These are phyloP conservation scores for Macquaria australasica DNA, from an alignment of 2,113 vertebrate species.

Conservation along the genomic window DNA sequence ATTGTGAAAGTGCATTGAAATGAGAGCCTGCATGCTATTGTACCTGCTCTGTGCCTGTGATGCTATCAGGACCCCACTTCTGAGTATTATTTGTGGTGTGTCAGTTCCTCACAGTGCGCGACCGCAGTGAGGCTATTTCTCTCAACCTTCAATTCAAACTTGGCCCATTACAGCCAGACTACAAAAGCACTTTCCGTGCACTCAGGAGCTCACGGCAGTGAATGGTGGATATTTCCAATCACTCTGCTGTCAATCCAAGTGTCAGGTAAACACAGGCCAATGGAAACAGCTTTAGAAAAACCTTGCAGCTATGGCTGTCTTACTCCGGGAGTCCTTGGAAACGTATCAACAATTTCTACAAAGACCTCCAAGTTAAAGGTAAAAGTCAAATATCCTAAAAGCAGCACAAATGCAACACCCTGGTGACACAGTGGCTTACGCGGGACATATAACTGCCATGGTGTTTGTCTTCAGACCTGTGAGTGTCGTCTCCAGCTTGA, in stretches of 20 bases:
- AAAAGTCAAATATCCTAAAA: constrained; percentile 82
- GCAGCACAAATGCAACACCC: constrained; percentile 59
- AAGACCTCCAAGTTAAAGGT: constrained; percentile 82
- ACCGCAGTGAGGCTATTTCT: constrained; percentile 87
- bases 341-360: constrained; percentile 83
- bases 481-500: constrained; percentile 55
- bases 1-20: constrained; percentile 83
- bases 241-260: constrained; percentile 90
- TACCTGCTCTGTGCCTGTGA: constrained; percentile 77
- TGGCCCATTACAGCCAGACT: constrained; percentile 90
- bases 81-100: constrained; percentile 86
- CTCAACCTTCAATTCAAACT: constrained; percentile 90
- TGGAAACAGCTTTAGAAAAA: constrained; percentile 87
- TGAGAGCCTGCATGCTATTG: constrained; percentile 80
- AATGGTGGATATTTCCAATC: constrained; percentile 91
- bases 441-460: constrained; percentile 54
- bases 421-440: constrained; percentile 52
- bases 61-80: constrained; percentile 83
- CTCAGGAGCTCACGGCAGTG: constrained; percentile 86
- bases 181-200: constrained; percentile 90
- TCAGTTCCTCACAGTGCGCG: constrained; percentile 86
- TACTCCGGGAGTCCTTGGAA: constrained; percentile 81
- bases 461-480: constrained; percentile 57
- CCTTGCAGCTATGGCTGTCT: constrained; percentile 81
- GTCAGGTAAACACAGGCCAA: constrained; percentile 89